A percentile compares a stretch with the other conserved stretches of the same genome.
phyloP scores from a whole-genome alignment of 1,140 invertebrate genomes.

The Agrilus planipennis region DNA sequence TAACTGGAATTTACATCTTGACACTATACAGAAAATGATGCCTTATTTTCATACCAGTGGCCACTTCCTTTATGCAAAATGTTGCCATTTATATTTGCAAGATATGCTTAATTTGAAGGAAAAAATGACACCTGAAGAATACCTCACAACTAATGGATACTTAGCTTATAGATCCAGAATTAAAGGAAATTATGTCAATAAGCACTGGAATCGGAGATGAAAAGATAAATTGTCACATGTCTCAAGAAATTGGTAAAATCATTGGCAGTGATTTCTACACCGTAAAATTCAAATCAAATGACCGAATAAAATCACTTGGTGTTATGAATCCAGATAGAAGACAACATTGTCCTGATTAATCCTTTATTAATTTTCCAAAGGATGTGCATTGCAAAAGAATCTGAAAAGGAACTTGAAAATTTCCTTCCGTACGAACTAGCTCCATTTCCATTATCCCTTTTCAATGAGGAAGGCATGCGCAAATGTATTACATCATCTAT shows the following conservation, averaged over 20 bases:
- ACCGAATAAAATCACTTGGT: background rate
- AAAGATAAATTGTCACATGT: conserved; percentile 9
- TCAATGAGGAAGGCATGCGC: conserved; percentile 29
- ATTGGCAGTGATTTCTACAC: conserved; percentile 1
- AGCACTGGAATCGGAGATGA: conserved; percentile 8
- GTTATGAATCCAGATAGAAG: background rate
- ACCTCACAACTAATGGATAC: too few species aligned
- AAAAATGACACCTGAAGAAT: background rate
- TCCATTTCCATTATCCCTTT: conserved; percentile 25
- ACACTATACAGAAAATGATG: conserved; percentile 27
- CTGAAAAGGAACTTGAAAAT: conserved; percentile 23
- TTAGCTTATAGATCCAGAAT: too few species aligned
- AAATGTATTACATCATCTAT: conserved; percentile 16
- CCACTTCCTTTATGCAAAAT: conserved; percentile 29
- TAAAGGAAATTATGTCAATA: background rate
- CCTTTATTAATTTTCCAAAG: conserved; percentile 14
- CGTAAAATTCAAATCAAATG: background rate
- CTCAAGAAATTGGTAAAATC: conserved; percentile 4
- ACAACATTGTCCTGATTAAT: background rate
- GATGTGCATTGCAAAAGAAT: conserved; percentile 19
- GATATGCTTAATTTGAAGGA: background rate
- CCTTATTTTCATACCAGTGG: conserved; percentile 31
- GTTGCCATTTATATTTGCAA: conserved; percentile 24
- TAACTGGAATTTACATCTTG: conserved; percentile 27
- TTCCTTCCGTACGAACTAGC: conserved; percentile 31